phyloP scores from a whole-genome alignment of 2,888 invertebrate genomes.

The Dolomedes plantarius region DNA sequence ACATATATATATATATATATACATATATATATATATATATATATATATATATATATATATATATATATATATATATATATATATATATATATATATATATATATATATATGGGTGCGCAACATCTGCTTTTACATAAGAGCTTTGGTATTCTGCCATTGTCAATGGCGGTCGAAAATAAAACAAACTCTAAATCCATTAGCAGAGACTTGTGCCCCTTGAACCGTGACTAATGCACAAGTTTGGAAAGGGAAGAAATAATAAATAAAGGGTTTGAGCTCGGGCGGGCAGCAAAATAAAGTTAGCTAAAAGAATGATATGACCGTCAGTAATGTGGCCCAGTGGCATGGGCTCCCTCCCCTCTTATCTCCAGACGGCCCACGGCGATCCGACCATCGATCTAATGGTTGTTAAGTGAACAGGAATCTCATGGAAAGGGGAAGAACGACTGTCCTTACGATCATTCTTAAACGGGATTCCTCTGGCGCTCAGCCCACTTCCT shows the following conservation, averaged over 20 bases:
- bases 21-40: too few species aligned
- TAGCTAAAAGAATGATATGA: slow-evolving; percentile 70
- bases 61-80: too few species aligned
- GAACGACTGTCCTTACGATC: neutral
- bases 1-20: too few species aligned
- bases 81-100: too few species aligned
- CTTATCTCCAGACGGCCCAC: neutral
- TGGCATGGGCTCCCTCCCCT: slow-evolving; percentile 27
- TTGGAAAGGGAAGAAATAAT: slow-evolving; percentile 68
- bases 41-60: too few species aligned
- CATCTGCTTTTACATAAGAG: neutral
- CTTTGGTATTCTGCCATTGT: neutral
- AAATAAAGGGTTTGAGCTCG: slow-evolving; percentile 60
- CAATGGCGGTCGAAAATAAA: slow-evolving; percentile 17
- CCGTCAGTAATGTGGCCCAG: slow-evolving; percentile 61
- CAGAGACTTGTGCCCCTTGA: slow-evolving; percentile 57
- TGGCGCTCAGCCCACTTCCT: neutral
- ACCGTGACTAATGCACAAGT: slow-evolving; percentile 67
- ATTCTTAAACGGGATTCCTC: neutral
- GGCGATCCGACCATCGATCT: slow-evolving; percentile 6
- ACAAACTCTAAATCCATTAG: slow-evolving; percentile 45
- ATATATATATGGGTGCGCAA: too few species aligned
- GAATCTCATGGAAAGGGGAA: slow-evolving; percentile 1
- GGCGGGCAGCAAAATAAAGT: slow-evolving; percentile 65
- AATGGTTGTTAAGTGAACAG: slow-evolving; percentile 16